A percentile compares a stretch with the other conserved stretches of the same genome.
phyloP scores from a whole-genome alignment of 2,888 invertebrate genomes.

The Xanthia icteritia region DNA sequence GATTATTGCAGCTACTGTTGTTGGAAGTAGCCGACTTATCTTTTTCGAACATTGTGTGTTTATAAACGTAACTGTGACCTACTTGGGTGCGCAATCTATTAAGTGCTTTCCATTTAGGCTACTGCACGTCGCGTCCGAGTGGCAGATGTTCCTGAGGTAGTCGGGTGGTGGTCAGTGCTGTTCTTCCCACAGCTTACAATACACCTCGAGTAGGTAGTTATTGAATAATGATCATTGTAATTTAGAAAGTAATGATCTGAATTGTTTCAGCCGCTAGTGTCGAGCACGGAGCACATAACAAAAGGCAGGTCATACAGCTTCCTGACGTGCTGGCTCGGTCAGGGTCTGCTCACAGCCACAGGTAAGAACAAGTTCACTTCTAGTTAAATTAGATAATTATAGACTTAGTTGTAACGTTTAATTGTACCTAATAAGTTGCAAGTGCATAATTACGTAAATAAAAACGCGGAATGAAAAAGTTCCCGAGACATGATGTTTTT shows the following conservation, averaged over 20 bases:
- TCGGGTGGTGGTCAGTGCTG: not conserved
- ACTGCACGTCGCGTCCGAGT: not conserved
- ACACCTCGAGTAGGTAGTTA: not conserved
- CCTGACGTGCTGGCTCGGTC: constrained; percentile 87
- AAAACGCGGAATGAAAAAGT: not conserved
- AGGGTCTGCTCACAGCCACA: constrained; percentile 89
- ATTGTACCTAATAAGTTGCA: not conserved
- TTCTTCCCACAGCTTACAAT: not conserved
- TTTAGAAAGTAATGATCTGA: not conserved
- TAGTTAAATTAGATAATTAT: not conserved
- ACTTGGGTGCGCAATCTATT: not conserved
- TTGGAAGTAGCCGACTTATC: too few species aligned
- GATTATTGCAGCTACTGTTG: too few species aligned
- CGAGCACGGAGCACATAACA: constrained; percentile 86
- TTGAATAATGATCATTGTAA: not conserved
- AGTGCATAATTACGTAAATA: not conserved
- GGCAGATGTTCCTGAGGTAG: not conserved
- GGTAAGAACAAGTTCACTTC: constrained; percentile 69
- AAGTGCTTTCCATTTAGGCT: not conserved
- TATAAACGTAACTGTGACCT: too few species aligned
- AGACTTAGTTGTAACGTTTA: not conserved
- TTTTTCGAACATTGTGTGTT: too few species aligned
- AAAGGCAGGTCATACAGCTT: constrained; percentile 89
- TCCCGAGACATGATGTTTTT: not conserved
- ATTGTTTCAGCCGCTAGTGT: constrained; percentile 83